phyloP scores from a whole-genome alignment of 2,888 invertebrate genomes.

The Phania funesta region DNA sequence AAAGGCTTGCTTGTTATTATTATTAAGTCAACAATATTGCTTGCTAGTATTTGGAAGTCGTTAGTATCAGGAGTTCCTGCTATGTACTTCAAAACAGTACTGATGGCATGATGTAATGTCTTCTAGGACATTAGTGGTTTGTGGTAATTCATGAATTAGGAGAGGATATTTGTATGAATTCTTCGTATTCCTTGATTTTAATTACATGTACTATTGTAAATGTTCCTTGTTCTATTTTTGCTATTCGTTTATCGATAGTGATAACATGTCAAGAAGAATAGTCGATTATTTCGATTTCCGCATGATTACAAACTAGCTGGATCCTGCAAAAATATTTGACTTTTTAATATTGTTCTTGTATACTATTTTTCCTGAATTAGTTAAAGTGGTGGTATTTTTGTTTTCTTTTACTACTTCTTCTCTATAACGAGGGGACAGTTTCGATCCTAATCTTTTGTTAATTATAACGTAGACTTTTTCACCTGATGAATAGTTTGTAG shows the following conservation, averaged over 20 bases:
- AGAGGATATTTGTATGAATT: neutral
- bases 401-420: constrained; percentile 3
- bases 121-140: constrained; percentile 19
- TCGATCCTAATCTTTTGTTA: neutral
- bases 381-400: neutral
- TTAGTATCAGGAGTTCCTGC: constrained; percentile 12
- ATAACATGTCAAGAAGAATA: constrained; percentile 27
- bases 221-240: neutral
- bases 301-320: neutral
- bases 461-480: neutral
- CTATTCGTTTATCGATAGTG: neutral
- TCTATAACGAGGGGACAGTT: neutral
- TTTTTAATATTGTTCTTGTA: neutral
- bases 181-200: neutral
- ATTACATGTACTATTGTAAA: neutral
- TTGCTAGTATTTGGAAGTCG: neutral
- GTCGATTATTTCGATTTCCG: constrained; percentile 23
- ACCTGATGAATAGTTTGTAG: neutral
- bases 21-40: constrained; percentile 1
- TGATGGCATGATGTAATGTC: constrained; percentile 3
- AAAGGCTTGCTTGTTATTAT: constrained; percentile 2
- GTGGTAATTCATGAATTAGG: neutral
- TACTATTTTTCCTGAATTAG: neutral
- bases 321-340: neutral
- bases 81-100: constrained; percentile 3